Evolutionary conservation across 2,888 invertebrate genomes (phyloP).

Genomic region (Tetragonula carbonaria): DNA sequence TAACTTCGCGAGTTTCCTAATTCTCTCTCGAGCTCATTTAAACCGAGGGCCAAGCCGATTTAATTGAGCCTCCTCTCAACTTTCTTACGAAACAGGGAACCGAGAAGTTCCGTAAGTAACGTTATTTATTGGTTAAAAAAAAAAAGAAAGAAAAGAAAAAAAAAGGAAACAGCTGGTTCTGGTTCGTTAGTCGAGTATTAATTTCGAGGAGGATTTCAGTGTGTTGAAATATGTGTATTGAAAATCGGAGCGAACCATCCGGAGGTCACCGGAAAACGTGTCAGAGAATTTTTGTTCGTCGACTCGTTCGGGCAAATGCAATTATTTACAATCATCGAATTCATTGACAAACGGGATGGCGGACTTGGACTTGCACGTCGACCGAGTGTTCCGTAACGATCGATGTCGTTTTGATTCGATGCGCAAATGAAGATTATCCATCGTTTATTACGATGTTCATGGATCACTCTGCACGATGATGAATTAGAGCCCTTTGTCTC

Average conservation of each 20-base stretch:
- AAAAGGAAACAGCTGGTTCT: neutral
- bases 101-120: too few species aligned
- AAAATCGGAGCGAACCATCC: slow-evolving; percentile 6
- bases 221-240: slow-evolving; percentile 1
- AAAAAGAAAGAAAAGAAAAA: too few species aligned
- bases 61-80: neutral
- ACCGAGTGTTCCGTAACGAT: neutral
- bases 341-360: slow-evolving; percentile 1
- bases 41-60: neutral
- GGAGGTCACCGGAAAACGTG: neutral
- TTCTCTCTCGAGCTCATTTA: neutral
- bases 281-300: slow-evolving; percentile 21
- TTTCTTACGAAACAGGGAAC: neutral
- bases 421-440: too few species aligned
- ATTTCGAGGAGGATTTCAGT: neutral
- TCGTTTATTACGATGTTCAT: neutral
- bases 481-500: neutral
- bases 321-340: slow-evolving; percentile 21
- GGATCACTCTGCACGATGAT: neutral
- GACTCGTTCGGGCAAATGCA: slow-evolving; percentile 2
- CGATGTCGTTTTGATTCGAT: neutral
- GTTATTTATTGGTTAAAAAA: too few species aligned
- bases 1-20: neutral
- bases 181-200: slow-evolving; percentile 1
- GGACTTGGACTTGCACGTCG: neutral